phyloP scores from a whole-genome alignment of 1,140 invertebrate genomes.

The Pogonomyrmex barbatus region DNA sequence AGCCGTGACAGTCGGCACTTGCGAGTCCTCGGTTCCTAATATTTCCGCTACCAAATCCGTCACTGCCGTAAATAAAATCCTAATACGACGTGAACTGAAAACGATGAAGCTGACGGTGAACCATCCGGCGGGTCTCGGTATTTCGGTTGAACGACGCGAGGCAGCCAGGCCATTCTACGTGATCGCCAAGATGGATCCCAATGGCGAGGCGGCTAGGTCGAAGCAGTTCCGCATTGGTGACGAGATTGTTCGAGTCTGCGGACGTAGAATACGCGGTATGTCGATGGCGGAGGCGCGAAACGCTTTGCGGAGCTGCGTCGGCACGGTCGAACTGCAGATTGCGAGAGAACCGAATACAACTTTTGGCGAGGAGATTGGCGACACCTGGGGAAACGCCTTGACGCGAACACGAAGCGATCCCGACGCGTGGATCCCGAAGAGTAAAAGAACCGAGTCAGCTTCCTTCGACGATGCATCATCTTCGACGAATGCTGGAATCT shows the following conservation, averaged over 20 bases:
- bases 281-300: constrained; percentile 88
- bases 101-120: constrained; percentile 78
- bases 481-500: not conserved
- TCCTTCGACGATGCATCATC: not conserved
- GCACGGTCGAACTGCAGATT: constrained; percentile 80
- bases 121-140: constrained; percentile 75
- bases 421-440: constrained; percentile 78
- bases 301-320: constrained; percentile 85
- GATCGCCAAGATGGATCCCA: constrained; percentile 79
- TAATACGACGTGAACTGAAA: constrained; percentile 79
- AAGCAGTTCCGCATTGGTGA: constrained; percentile 87
- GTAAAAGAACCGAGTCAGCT: not conserved
- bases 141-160: constrained; percentile 79
- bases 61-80: constrained; percentile 37
- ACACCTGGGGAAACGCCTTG: constrained; percentile 77
- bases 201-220: constrained; percentile 79
- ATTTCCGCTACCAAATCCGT: not conserved
- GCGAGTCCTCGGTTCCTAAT: not conserved
- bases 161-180: constrained; percentile 80
- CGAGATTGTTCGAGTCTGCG: constrained; percentile 90
- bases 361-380: constrained; percentile 72
- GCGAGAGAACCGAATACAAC: constrained; percentile 74
- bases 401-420: constrained; percentile 77
- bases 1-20: constrained; percentile 23
- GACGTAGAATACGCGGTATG: constrained; percentile 88